Base-by-base conservation (phyloP, 2,888 invertebrate genomes). In the Caradrina kadenii region DNA sequence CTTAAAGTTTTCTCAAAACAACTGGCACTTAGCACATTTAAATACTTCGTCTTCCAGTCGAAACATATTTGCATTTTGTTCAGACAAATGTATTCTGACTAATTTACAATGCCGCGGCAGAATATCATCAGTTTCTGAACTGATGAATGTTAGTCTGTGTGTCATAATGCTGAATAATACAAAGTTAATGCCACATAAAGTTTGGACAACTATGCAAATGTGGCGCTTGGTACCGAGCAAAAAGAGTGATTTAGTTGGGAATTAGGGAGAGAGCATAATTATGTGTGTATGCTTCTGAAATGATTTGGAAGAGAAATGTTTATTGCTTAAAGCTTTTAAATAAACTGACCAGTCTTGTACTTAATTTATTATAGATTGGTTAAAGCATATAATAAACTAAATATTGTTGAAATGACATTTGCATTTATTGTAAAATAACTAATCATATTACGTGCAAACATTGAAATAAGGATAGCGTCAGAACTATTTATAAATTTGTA, bases 11-110 rank as follows among this genome's bases (percentile, higher is more conserved):
- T 62, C 48, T 63, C 35, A 63, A 54, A 76, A 55, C 53, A 70
- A 69, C 65, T 26, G 63, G 85, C 83, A 35, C 85, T 96, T 96
- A 89, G 96, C 59, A 74, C 90, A 92, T 75, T 87, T 92, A 52
- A 83, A 79, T 73, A 82, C 69, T 45, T 45, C 15, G 62, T 56
- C 78, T 82, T 61, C 61, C 66, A 65, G 67, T 68, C 70, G 55
- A 70, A 65, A 78, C 64, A 71, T 63, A 83, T 83, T 83, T 79
- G 64, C 83, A 83, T 84, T 72, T 83, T 73, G 68, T 77, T 63
- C 65, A 69, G 58, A 65, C 80, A 72, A 81, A 84, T 79, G 62
- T 84, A 81, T 76, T 81, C 79, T 49, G 68, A 58, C 74, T 66
- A 79, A 84, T 76, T 77, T 70, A 77, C 80, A 73, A 65, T 54